Conservation (phyloP, 53 echinoderm and acorn worm species). For the Arbacia lixula region DNA sequence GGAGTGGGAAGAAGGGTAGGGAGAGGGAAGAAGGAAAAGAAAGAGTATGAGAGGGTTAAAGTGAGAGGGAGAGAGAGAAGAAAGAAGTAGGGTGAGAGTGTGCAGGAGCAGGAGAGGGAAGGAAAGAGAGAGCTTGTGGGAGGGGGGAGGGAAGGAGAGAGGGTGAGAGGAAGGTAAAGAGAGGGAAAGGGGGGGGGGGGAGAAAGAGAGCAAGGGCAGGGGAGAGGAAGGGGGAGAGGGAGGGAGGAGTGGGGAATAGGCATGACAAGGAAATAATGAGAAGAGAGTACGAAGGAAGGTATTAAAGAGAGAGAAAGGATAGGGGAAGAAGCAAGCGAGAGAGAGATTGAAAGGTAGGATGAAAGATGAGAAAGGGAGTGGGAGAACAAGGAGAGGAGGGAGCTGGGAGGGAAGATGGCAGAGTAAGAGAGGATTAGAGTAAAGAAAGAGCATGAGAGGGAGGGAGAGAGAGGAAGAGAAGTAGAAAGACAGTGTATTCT, state of each 20-base stretch:
- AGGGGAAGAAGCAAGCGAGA: background rate
- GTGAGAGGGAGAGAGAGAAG: background rate
- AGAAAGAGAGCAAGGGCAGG: background rate
- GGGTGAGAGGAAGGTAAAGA: background rate
- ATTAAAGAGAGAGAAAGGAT: background rate
- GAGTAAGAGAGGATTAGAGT: background rate
- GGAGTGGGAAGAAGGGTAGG: background rate
- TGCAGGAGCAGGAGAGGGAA: too few relatives aligned
- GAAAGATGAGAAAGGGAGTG: background rate
- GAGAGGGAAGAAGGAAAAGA: background rate
- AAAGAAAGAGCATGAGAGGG: background rate
- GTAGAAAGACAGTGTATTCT: background rate
- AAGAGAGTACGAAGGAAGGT: background rate
- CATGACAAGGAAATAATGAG: background rate
- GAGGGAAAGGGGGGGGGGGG: background rate
- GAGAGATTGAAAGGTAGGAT: background rate
- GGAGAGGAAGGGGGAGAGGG: background rate
- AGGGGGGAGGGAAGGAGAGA: background rate
- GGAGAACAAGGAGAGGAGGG: background rate
- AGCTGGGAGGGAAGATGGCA: background rate
- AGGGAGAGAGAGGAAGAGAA: background rate
- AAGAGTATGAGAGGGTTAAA: background rate
- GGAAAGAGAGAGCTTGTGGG: background rate
- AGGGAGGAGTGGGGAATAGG: background rate
- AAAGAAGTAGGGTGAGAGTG: background rate